phyloP scores from a whole-genome alignment of 2,888 invertebrate genomes.

The Brenthis hecate region DNA sequence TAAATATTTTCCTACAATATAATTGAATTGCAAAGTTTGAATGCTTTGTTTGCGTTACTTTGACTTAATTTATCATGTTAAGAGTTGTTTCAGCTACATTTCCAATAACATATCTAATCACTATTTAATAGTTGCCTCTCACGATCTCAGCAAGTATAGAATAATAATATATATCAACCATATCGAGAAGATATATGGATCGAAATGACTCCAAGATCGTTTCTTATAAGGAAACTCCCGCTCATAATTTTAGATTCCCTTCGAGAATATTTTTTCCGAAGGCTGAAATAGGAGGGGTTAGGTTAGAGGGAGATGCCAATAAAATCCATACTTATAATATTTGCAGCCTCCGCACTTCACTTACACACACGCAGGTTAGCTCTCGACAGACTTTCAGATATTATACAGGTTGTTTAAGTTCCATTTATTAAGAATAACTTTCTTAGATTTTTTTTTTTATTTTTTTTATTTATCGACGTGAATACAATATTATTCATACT shows the following conservation, averaged over 20 bases:
- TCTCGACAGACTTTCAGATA: conserved; percentile 75
- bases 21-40: no score
- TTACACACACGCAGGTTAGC: conserved; percentile 74
- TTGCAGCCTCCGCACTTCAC: conserved; percentile 76
- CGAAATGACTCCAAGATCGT: conserved; percentile 69
- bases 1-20: no score
- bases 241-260: conserved; percentile 77
- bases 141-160: conserved; percentile 49
- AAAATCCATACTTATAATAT: conserved; percentile 83
- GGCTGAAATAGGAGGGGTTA: conserved; percentile 50
- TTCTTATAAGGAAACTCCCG: conserved; percentile 63
- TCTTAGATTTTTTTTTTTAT: no score
- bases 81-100: conserved; percentile 5
- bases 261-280: conserved; percentile 71
- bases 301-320: conserved; percentile 63
- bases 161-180: conserved; percentile 12
- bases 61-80: not conserved
- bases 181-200: conserved; percentile 63
- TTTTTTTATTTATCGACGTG: no score
- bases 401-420: conserved; percentile 54
- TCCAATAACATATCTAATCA: conserved; percentile 44
- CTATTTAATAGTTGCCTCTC: conserved; percentile 16
- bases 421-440: not conserved
- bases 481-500: no score
- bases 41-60: no score